phyloP scores from a whole-genome alignment of 2,888 invertebrate genomes.

The Pterobdella sp. region DNA sequence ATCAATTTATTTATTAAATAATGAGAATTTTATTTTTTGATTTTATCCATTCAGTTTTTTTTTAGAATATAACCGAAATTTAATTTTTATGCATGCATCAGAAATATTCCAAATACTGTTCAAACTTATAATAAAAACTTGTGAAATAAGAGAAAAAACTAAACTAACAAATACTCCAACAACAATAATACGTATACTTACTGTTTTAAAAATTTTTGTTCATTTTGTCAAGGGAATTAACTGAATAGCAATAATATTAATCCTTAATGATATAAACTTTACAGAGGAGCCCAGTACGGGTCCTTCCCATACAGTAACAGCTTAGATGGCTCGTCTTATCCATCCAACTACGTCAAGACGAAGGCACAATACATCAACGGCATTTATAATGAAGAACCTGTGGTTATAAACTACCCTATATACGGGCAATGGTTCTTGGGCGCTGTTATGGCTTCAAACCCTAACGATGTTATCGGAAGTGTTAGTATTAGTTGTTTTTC shows the following conservation, averaged over 20 bases:
- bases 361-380: background rate
- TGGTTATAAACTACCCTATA: constrained; percentile 1
- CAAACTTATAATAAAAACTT: too few species aligned
- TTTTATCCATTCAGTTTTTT: too few species aligned
- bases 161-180: too few species aligned
- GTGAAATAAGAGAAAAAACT: too few species aligned
- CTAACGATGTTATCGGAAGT: constrained; percentile 20
- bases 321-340: constrained; percentile 4
- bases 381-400: background rate
- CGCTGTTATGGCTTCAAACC: constrained; percentile 7
- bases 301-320: constrained; percentile 15
- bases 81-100: too few species aligned
- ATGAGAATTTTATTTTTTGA: too few species aligned
- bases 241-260: background rate
- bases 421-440: constrained; percentile 26
- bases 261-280: background rate
- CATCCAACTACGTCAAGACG: background rate
- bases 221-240: too few species aligned
- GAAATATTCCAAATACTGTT: too few species aligned
- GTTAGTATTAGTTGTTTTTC: constrained; percentile 6
- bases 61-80: too few species aligned
- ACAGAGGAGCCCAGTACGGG: constrained; percentile 17
- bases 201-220: too few species aligned
- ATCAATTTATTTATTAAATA: too few species aligned
- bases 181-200: too few species aligned